Conservation (phyloP, 2,113 vertebrate species). For the Neogobius melanostomus region DNA sequence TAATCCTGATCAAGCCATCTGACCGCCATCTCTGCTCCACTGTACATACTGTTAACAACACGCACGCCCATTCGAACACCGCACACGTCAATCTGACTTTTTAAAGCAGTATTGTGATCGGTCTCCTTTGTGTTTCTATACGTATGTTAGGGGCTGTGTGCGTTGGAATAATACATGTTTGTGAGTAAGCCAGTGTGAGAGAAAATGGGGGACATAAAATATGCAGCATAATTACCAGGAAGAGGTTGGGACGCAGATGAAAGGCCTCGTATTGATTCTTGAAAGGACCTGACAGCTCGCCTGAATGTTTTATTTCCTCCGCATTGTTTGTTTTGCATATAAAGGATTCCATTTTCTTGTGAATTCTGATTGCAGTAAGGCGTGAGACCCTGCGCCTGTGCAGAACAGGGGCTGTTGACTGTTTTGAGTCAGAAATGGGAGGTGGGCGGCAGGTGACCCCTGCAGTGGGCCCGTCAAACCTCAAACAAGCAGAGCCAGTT, state of each 20-base stretch:
- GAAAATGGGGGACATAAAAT: slow-evolving; percentile 67
- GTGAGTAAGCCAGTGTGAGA: slow-evolving; percentile 63
- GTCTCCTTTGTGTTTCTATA: slow-evolving; percentile 6
- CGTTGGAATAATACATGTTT: slow-evolving; percentile 52
- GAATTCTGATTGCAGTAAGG: slow-evolving; percentile 75
- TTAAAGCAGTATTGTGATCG: slow-evolving; percentile 22
- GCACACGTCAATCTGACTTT: slow-evolving; percentile 6
- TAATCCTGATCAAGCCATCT: slow-evolving; percentile 73
- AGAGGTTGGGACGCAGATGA: slow-evolving; percentile 79
- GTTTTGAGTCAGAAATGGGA: slow-evolving; percentile 46
- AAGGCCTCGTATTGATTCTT: slow-evolving; percentile 78
- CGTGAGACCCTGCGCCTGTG: slow-evolving; percentile 45
- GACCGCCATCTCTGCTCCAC: slow-evolving; percentile 14
- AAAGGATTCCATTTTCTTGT: slow-evolving; percentile 77
- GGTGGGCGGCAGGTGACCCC: slow-evolving; percentile 41
- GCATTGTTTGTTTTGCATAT: slow-evolving; percentile 80
- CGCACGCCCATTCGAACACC: slow-evolving; percentile 5
- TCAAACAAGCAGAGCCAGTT: slow-evolving; percentile 19
- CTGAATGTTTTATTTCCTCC: slow-evolving; percentile 77
- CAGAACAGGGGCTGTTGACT: slow-evolving; percentile 43
- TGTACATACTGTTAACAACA: slow-evolving; percentile 4
- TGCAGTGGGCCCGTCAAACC: slow-evolving; percentile 30
- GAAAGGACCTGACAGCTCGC: slow-evolving; percentile 81
- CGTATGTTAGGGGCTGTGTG: slow-evolving; percentile 11
- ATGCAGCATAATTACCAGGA: slow-evolving; percentile 82